Evolutionary conservation across 2,888 invertebrate species (phyloP).

Genomic region (Hermodice carunculata): DNA sequence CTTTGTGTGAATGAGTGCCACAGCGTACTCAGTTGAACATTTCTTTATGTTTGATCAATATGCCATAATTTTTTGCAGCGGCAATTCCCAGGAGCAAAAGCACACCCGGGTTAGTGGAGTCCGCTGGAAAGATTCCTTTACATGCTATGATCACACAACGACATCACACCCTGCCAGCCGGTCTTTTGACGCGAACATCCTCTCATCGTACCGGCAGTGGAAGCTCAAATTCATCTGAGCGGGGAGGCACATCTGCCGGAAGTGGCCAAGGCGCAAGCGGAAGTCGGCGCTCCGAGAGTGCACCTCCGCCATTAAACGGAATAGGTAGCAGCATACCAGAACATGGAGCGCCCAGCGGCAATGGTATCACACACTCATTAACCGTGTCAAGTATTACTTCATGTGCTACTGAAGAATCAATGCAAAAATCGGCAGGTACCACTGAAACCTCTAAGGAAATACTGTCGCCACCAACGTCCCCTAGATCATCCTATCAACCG

Average conservation of each 20-base stretch:
- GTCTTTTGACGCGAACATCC: conserved; percentile 27
- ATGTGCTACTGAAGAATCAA: conserved; percentile 53
- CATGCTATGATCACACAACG: conserved; percentile 48
- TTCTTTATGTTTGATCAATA: too few relatives aligned
- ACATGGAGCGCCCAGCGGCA: too few relatives aligned
- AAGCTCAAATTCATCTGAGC: conserved; percentile 1
- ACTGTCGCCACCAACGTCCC: too few relatives aligned
- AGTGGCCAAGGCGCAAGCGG: neutral
- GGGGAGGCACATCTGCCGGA: neutral
- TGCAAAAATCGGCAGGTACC: too few relatives aligned
- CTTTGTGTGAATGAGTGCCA: too few relatives aligned
- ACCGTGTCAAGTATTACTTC: conserved; percentile 58
- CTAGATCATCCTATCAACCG: too few relatives aligned
- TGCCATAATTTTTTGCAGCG: conserved; percentile 75
- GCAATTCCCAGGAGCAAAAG: conserved; percentile 96
- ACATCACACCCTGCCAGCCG: conserved; percentile 48
- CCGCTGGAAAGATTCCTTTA: conserved; percentile 85
- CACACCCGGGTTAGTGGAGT: conserved; percentile 95
- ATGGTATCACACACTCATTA: conserved; percentile 49
- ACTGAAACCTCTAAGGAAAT: too few relatives aligned
- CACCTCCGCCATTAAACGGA: too few relatives aligned
- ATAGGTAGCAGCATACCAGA: too few relatives aligned
- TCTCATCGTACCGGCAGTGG: conserved; percentile 21
- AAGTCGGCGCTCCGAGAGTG: too few relatives aligned
- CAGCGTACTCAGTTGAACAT: neutral